phyloP scores from a whole-genome alignment of 2,888 invertebrate genomes.

The Myopa testacea region DNA sequence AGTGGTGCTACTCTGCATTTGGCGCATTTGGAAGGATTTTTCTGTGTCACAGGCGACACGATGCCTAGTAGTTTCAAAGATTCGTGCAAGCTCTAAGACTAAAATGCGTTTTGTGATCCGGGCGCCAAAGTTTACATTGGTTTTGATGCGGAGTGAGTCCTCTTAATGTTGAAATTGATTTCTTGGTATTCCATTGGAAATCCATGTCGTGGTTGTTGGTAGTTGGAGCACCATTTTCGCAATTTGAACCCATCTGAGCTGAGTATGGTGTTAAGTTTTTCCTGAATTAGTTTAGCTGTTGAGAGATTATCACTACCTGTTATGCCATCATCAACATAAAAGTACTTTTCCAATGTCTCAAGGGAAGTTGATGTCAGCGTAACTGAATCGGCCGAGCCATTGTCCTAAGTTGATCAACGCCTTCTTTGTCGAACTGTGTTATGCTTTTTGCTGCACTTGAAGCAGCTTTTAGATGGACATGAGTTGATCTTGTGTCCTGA shows the following conservation, averaged over 20 bases:
- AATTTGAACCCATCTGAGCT: slow-evolving; percentile 30
- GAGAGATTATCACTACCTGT: slow-evolving; percentile 26
- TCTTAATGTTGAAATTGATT: slow-evolving; percentile 1
- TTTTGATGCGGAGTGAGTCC: not conserved
- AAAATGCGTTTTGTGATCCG: not conserved
- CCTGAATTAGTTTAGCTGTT: slow-evolving; percentile 29
- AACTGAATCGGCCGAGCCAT: not conserved
- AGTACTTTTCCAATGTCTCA: not conserved
- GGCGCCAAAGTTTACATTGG: not conserved
- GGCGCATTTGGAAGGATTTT: slow-evolving; percentile 18
- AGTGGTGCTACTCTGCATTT: no score
- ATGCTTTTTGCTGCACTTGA: slow-evolving; percentile 10
- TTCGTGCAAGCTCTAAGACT: not conserved
- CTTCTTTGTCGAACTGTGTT: slow-evolving; percentile 2
- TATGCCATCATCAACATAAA: slow-evolving; percentile 3
- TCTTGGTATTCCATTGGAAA: slow-evolving; percentile 23
- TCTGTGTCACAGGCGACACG: no score
- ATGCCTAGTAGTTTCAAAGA: not conserved
- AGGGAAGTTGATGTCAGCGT: not conserved
- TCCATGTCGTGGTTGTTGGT: slow-evolving; percentile 15
- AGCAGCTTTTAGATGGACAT: not conserved
- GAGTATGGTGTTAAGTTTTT: slow-evolving; percentile 28
- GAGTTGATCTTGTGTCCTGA: not conserved
- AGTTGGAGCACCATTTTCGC: slow-evolving; percentile 31
- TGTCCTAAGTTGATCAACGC: not conserved